Evolutionary conservation across 2,113 vertebrate species (phyloP), one percentile per base, ranked within the genome.

Genomic region (Pica pica): DNA sequence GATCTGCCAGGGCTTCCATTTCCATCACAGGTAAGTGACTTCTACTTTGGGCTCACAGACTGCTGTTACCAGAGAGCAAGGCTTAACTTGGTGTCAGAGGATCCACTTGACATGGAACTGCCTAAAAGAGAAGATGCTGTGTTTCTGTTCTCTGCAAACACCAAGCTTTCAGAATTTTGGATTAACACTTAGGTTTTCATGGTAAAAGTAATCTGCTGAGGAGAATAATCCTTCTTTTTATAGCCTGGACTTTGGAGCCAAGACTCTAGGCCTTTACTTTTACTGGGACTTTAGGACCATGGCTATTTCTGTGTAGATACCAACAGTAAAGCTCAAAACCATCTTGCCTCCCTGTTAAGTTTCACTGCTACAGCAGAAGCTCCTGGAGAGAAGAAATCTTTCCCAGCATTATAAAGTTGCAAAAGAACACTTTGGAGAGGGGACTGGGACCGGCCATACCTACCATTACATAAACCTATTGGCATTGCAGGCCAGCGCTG

Each of bases 1-100:
- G 95, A 61, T 97, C 98, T 47, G 30, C 83, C 74, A 96, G 83
- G 31, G 97, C 97, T 63, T 97, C 76, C 12, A 23, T 98, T 73
- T 83, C 85, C 26, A 69, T 96, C 49, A 44, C 95, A 77, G 97
- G 97, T 97, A 79, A 92, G 95, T 22, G 50, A 35, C 35, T 49
- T 46, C 37, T 91, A 0, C 5, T 57, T 20, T 46, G 30, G 74
- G 16, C 21, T 90, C 39, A 33, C n/a, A 49, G 67, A 15, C 23
- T 65, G 14, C 44, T 70, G 16, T 37, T 74, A 70, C 3, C 33
- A 20, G n/a, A 26, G 17, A 44, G 6, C 15, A 79, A 49, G 10
- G 22, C 9, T 79, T 80, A 71, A 28, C 17, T 17, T 56, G 19
- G 15, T 67, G 31, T 46, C 41, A 79, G n/a, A 26, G 20, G 17